Percentiles rank a stretch among this genome's conserved stretches.
These are phyloP conservation scores for Tetramorium parvispinum DNA, from an alignment of 1,140 invertebrate species.

Conservation along the genomic window DNA sequence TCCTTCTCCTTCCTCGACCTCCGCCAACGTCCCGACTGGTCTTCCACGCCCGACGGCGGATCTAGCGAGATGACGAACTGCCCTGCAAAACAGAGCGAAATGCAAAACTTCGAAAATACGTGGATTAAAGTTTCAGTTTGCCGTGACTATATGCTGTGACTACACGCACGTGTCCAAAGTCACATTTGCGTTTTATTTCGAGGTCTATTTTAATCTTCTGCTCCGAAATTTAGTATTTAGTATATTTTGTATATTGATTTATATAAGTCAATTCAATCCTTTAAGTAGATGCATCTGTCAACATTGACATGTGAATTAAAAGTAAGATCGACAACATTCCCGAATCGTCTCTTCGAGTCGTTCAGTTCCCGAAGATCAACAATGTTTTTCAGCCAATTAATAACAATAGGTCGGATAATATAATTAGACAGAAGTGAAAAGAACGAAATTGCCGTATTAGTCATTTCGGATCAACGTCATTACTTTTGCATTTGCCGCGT, in stretches of 20 bases:
- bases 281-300: neutral
- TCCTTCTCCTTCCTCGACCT: slow-evolving; percentile 73
- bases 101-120: slow-evolving; percentile 79
- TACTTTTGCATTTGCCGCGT: slow-evolving; percentile 21
- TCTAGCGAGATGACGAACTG: slow-evolving; percentile 82
- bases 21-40: slow-evolving; percentile 62
- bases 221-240: neutral
- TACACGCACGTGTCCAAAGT: neutral
- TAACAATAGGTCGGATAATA: neutral
- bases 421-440: neutral
- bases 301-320: neutral
- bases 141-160: neutral
- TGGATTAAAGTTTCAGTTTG: slow-evolving; percentile 70
- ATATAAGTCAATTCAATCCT: neutral
- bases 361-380: neutral
- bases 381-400: neutral
- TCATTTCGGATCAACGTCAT: slow-evolving; percentile 28
- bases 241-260: neutral
- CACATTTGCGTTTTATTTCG: neutral
- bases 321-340: neutral
- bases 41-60: slow-evolving; percentile 75
- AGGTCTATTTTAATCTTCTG: neutral
- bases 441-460: slow-evolving; percentile 7
- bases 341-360: neutral
- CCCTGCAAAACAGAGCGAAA: slow-evolving; percentile 80